Conservation (phyloP, 2,113 vertebrate species). For the Burhinus oedicnemus region DNA sequence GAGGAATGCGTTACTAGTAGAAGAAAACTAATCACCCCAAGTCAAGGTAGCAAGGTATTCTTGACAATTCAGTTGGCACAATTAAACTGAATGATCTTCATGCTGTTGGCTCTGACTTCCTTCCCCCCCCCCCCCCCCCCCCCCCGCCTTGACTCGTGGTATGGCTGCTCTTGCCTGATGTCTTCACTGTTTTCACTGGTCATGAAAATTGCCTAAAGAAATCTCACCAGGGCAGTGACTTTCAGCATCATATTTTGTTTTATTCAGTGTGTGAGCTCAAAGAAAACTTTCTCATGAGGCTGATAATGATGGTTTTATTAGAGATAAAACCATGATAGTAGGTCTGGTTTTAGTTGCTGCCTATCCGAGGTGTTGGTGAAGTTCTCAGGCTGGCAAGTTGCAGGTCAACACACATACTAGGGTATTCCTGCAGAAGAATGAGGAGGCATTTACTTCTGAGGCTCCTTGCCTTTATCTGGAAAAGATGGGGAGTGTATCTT, state of each 20-base stretch:
- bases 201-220: neutral
- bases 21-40: neutral
- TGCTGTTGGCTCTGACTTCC: neutral
- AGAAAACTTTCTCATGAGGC: neutral
- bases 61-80: neutral
- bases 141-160: neutral
- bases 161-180: neutral
- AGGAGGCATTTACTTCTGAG: neutral
- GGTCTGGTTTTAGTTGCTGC: neutral
- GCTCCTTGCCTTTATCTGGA: neutral
- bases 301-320: neutral
- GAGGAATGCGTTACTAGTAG: neutral
- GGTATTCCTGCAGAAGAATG: neutral
- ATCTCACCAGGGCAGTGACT: neutral
- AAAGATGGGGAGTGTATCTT: neutral
- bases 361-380: neutral
- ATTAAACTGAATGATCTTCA: neutral
- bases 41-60: neutral
- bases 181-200: neutral
- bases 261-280: neutral
- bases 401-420: neutral
- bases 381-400: neutral
- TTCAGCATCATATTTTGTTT: neutral
- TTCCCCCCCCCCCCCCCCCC: too few species aligned
- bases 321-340: neutral